Conservation (phyloP, 1,140 invertebrate species). For the Megalopta genalis region DNA sequence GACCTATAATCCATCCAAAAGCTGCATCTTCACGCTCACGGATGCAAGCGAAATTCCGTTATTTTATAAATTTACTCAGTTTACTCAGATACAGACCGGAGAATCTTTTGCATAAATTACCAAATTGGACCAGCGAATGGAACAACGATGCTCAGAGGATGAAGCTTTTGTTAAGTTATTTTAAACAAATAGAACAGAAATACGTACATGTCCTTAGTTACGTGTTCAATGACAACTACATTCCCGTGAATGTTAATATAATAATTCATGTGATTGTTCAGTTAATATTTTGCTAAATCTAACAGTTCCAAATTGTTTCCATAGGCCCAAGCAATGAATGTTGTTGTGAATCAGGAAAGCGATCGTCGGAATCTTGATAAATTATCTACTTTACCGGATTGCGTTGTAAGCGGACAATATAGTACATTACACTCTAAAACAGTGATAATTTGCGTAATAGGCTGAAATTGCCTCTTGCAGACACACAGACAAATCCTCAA, state of each 20-base stretch:
- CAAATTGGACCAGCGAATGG: constrained; percentile 81
- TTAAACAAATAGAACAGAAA: constrained; percentile 79
- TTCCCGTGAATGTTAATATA: constrained; percentile 82
- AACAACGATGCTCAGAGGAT: constrained; percentile 85
- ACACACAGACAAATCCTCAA: constrained; percentile 86
- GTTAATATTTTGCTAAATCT: neutral
- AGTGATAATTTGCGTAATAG: constrained; percentile 91
- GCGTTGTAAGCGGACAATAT: constrained; percentile 60
- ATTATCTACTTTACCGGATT: constrained; percentile 65
- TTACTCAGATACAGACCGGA: constrained; percentile 83
- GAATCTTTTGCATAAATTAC: constrained; percentile 81
- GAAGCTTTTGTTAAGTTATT: constrained; percentile 85
- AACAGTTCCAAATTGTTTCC: neutral
- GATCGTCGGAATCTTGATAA: constrained; percentile 71
- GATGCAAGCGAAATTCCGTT: constrained; percentile 90
- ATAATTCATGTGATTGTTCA: neutral
- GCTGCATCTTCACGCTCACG: constrained; percentile 93
- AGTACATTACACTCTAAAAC: constrained; percentile 82
- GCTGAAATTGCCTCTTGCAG: constrained; percentile 94
- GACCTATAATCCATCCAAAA: constrained; percentile 86
- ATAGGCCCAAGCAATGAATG: constrained; percentile 75
- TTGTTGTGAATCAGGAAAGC: constrained; percentile 68
- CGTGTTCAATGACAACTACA: constrained; percentile 93
- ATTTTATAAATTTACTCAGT: constrained; percentile 90
- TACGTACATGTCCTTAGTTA: constrained; percentile 86